phyloP scores from a whole-genome alignment of 2,797 vertebrate genomes.

The Numenius phaeopus region DNA sequence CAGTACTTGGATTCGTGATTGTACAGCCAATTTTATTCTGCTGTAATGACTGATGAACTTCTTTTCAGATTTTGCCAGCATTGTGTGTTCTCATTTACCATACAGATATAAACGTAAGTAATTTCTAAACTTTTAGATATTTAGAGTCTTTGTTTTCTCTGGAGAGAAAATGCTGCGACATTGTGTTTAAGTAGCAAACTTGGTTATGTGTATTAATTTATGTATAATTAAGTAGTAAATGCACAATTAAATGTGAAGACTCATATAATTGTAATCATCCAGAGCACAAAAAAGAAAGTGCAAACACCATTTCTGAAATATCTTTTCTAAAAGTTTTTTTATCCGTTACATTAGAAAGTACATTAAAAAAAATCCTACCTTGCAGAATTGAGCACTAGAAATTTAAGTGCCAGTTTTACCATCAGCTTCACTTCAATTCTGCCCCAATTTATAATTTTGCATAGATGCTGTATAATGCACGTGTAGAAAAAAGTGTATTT shows the following conservation, averaged over 20 bases:
- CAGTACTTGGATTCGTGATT: neutral
- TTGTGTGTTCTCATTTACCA: conserved; percentile 99
- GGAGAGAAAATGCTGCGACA: neutral
- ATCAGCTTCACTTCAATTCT: neutral
- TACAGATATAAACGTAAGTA: conserved; percentile 98
- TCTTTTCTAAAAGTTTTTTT: neutral
- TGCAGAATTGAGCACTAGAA: neutral
- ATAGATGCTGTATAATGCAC: neutral
- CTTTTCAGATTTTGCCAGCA: conserved; percentile 94
- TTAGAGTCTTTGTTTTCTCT: neutral
- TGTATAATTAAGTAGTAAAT: neutral
- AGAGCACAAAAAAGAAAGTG: neutral
- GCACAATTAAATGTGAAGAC: neutral
- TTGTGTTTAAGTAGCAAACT: neutral
- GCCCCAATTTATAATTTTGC: neutral
- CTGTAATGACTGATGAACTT: conserved; percentile 62
- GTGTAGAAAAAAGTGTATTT: neutral
- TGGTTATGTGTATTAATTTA: neutral
- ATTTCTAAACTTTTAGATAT: neutral
- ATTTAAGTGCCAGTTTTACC: neutral
- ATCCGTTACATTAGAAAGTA: neutral
- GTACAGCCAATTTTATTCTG: neutral
- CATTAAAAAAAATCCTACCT: neutral
- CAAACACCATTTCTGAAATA: neutral
- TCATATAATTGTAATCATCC: neutral